These are phyloP conservation scores for Alligator sinensis DNA, from an alignment of 2,113 vertebrate genomes.

Conservation along the genomic window DNA sequence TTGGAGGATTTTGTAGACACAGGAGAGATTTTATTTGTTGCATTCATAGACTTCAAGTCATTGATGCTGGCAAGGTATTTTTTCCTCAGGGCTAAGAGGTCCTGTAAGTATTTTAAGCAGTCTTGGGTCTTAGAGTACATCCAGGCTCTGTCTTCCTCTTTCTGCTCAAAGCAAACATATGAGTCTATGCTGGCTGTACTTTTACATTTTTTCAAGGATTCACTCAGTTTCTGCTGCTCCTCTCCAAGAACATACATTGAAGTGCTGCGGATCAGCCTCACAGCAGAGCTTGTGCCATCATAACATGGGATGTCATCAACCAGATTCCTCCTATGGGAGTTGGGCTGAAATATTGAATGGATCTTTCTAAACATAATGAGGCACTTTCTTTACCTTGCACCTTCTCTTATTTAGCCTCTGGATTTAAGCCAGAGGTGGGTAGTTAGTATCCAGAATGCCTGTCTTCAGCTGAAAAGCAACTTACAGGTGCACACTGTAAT, in stretches of 20 bases:
- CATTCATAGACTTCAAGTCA: slow-evolving; percentile 79
- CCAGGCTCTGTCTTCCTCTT: slow-evolving; percentile 91
- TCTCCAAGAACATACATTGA: slow-evolving; percentile 91
- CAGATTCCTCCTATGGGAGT: slow-evolving; percentile 70
- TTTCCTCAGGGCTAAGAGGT: slow-evolving; percentile 89
- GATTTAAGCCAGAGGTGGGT: slow-evolving; percentile 3
- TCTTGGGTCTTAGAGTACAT: slow-evolving; percentile 91
- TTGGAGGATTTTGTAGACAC: slow-evolving; percentile 65
- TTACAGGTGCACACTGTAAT: background rate
- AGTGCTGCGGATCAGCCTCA: slow-evolving; percentile 91
- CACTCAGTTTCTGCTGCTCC: slow-evolving; percentile 73
- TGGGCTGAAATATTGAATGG: slow-evolving; percentile 87
- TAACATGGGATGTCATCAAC: slow-evolving; percentile 67
- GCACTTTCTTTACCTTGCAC: slow-evolving; percentile 69
- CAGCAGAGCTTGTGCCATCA: slow-evolving; percentile 80
- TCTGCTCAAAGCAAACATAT: slow-evolving; percentile 79
- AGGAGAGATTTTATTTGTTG: slow-evolving; percentile 57
- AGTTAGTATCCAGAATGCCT: background rate
- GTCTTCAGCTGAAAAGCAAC: background rate
- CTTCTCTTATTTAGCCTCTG: slow-evolving; percentile 17
- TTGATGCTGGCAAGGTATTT: slow-evolving; percentile 88
- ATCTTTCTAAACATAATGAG: slow-evolving; percentile 83
- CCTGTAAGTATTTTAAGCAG: slow-evolving; percentile 93
- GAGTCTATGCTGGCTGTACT: slow-evolving; percentile 88
- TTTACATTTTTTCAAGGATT: slow-evolving; percentile 88